These are phyloP conservation scores for Eurystomus gularis DNA, from an alignment of 2,113 vertebrate species.

Conservation along the genomic window DNA sequence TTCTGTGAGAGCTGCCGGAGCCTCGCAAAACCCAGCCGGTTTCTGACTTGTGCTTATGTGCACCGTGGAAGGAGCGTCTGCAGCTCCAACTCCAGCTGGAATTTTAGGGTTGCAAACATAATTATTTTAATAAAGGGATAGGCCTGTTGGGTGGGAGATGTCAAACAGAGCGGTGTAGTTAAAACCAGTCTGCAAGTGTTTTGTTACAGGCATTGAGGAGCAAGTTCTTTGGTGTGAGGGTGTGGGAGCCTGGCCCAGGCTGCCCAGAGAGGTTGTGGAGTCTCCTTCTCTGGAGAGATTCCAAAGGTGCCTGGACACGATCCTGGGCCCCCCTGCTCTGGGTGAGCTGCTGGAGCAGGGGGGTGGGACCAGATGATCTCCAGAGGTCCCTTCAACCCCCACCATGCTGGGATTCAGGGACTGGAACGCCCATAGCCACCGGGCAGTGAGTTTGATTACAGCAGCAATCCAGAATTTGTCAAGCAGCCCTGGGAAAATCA, in stretches of 20 bases:
- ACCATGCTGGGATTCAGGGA: background rate
- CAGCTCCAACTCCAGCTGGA: background rate
- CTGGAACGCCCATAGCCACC: background rate
- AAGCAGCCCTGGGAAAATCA: background rate
- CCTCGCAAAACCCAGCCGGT: background rate
- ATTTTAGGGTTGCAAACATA: background rate
- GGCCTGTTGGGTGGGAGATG: background rate
- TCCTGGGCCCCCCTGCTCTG: no score
- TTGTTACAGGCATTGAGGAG: background rate
- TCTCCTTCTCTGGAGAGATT: no score
- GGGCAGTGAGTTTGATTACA: background rate
- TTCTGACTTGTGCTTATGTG: background rate
- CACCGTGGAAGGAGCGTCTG: background rate
- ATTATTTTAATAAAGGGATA: background rate
- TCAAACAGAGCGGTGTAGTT: background rate
- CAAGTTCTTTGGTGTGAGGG: no score
- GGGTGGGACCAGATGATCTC: no score
- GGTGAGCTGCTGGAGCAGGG: no score
- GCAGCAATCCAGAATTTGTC: background rate
- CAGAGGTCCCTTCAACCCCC: no score
- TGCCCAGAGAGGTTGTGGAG: no score
- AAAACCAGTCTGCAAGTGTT: background rate
- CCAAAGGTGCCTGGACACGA: no score
- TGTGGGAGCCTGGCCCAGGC: no score
- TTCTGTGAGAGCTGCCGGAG: background rate